Conservation (phyloP, 2,113 vertebrate species). For the Prionailurus bengalensis region DNA sequence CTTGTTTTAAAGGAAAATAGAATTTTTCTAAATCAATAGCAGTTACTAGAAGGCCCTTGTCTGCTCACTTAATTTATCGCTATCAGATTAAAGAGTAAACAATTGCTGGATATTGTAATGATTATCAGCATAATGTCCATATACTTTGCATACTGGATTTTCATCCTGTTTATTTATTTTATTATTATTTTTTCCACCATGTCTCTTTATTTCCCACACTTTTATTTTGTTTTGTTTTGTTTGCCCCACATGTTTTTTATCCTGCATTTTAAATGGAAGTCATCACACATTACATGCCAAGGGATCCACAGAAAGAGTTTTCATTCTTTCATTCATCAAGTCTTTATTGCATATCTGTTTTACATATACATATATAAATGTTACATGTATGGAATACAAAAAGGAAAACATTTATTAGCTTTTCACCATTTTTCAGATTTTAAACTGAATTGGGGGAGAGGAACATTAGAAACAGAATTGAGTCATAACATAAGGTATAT, state of each 20-base stretch:
- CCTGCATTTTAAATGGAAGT: background rate
- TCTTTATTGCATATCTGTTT: background rate
- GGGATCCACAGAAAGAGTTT: background rate
- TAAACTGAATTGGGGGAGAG: background rate
- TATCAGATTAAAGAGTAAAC: background rate
- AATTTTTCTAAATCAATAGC: conserved; percentile 1
- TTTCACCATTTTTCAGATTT: conserved; percentile 37
- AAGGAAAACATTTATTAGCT: background rate
- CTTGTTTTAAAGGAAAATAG: conserved; percentile 42
- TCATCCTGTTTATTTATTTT: background rate
- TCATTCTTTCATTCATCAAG: background rate
- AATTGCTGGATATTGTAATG: background rate
- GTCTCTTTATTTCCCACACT: background rate
- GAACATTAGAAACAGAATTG: conserved; percentile 15
- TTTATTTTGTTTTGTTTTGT: background rate
- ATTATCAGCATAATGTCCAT: background rate
- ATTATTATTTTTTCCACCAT: background rate
- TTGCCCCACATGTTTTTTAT: background rate
- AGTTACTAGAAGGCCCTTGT: conserved; percentile 11
- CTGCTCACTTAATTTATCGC: background rate
- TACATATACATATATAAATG: background rate
- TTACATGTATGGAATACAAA: background rate
- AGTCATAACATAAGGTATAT: background rate
- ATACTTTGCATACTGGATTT: background rate
- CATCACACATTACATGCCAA: background rate